Evolutionary conservation across 2,888 invertebrate genomes (phyloP), one percentile per base, ranked within the genome.

Genomic region (Sicus ferrugineus): DNA sequence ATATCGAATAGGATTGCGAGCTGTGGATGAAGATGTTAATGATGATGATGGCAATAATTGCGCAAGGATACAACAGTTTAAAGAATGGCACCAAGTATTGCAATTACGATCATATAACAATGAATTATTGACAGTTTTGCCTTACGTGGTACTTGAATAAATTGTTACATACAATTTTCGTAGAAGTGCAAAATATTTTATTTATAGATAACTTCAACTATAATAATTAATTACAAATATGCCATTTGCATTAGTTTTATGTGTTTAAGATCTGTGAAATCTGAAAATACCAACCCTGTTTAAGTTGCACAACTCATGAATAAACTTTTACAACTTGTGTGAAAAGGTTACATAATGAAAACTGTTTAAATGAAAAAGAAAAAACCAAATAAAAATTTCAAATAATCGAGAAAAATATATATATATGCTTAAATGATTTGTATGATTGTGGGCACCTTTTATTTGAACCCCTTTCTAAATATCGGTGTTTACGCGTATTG

Each of bases 101-200:
- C 90, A 92, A 77, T 87, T 89, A 80, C 88, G 89, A 81, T 91
- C 93, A 73, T 90, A 89, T 79, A 90, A 93, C 81, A 93, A 92
- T 81, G 92, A 93, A 84, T 88, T 89, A 82, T 90, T 97, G 84
- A 90, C 94, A 86, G 94, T 97, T 88, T 90, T 97, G 90, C 97
- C 97, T 87, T 98, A 98, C 88, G 96, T 96, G 87, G 93, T 96
- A 86, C 93, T 96, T 87, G 96, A 97, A 91, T 96, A 88, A 86
- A 71, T 42, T 52, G n/a, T n/a, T n/a, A n/a, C n/a, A n/a, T n/a
- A n/a, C n/a, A 48, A 54, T 56, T 19, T 3, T 21, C 34, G 21
- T 75, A 11, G 7, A 19, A 19, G 50, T 5, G 46, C 5, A 46
- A 42, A 34, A 23, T 16, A 48, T 59, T 4, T 3, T 34, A 26